Percentiles rank a stretch among this genome's conserved stretches.
Evolutionary conservation across 2,797 vertebrate species (phyloP).

Genomic region (Notolabrus celidotus): DNA sequence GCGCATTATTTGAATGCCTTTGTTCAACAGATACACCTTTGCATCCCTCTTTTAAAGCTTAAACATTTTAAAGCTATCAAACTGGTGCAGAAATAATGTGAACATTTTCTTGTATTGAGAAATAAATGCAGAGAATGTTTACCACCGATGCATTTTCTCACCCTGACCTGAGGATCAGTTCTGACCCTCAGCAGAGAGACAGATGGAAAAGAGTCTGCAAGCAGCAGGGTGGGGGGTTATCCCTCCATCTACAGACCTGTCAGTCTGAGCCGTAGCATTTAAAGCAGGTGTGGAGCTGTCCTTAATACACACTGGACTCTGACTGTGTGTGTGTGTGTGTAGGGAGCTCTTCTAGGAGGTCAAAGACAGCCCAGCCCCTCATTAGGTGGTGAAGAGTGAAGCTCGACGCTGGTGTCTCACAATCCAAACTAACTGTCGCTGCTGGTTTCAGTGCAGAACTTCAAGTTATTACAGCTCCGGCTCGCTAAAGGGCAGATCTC

Average conservation of each 20-base stretch:
- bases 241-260: conserved; percentile 71
- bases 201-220: conserved; percentile 28
- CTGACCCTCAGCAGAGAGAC: conserved; percentile 22
- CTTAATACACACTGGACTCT: conserved; percentile 51
- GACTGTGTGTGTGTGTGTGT: conserved; percentile 41
- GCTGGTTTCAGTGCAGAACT: conserved; percentile 23
- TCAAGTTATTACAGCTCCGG: conserved; percentile 62
- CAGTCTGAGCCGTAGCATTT: conserved; percentile 80
- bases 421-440: conserved; percentile 51
- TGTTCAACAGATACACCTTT: no score
- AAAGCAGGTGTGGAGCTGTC: conserved; percentile 81
- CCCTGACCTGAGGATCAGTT: conserved; percentile 2
- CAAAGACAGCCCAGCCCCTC: conserved; percentile 80
- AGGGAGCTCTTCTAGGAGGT: conserved; percentile 59
- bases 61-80: no score
- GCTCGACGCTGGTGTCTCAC: conserved; percentile 60
- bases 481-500: conserved; percentile 80
- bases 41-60: no score
- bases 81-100: no score
- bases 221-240: conserved; percentile 75
- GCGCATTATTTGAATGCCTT: no score
- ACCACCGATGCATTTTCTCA: no score
- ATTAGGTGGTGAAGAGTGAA: conserved; percentile 88
- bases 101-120: no score
- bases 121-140: no score